These are phyloP conservation scores for Drosophila flavopinicola DNA, from an alignment of 2,888 invertebrate species.

Conservation along the genomic window DNA sequence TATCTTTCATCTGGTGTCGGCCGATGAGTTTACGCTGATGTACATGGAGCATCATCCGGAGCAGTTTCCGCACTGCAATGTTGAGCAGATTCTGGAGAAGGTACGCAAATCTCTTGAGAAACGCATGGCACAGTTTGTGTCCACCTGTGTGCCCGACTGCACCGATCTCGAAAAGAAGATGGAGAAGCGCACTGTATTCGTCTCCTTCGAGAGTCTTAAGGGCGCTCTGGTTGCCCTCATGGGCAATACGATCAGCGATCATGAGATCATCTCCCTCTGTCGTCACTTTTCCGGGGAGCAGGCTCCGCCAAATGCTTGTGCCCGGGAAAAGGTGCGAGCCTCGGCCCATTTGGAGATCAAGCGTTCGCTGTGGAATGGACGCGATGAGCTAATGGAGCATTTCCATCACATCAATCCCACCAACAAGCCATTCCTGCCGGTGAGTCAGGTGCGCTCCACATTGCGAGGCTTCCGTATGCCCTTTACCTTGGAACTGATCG, in stretches of 20 bases:
- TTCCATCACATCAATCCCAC: slow-evolving; percentile 86
- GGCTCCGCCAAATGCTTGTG: slow-evolving; percentile 83
- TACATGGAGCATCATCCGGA: slow-evolving; percentile 93
- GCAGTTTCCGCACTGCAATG: slow-evolving; percentile 91
- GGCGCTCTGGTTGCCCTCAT: slow-evolving; percentile 88
- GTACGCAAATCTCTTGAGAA: slow-evolving; percentile 88
- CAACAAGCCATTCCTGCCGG: slow-evolving; percentile 86
- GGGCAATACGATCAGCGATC: slow-evolving; percentile 90
- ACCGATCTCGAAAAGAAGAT: slow-evolving; percentile 45
- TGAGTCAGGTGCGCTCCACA: slow-evolving; percentile 87
- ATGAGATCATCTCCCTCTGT: slow-evolving; percentile 91
- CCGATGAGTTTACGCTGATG: slow-evolving; percentile 93
- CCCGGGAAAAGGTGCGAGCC: slow-evolving; percentile 85
- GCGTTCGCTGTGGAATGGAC: slow-evolving; percentile 89
- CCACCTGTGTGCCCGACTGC: slow-evolving; percentile 86
- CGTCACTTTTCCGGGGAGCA: slow-evolving; percentile 89
- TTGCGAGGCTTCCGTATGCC: slow-evolving; percentile 90
- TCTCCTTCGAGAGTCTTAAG: slow-evolving; percentile 84
- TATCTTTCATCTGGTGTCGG: slow-evolving; percentile 90
- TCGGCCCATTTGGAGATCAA: slow-evolving; percentile 89
- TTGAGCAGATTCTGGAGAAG: slow-evolving; percentile 90
- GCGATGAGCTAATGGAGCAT: slow-evolving; percentile 87
- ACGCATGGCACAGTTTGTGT: slow-evolving; percentile 90
- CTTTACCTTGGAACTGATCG: slow-evolving; percentile 87
- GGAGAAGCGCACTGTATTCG: slow-evolving; percentile 53